Percentiles rank a stretch among this genome's conserved stretches.
phyloP scores from a whole-genome alignment of 2,888 invertebrate species.

The Hartigia nigra region DNA sequence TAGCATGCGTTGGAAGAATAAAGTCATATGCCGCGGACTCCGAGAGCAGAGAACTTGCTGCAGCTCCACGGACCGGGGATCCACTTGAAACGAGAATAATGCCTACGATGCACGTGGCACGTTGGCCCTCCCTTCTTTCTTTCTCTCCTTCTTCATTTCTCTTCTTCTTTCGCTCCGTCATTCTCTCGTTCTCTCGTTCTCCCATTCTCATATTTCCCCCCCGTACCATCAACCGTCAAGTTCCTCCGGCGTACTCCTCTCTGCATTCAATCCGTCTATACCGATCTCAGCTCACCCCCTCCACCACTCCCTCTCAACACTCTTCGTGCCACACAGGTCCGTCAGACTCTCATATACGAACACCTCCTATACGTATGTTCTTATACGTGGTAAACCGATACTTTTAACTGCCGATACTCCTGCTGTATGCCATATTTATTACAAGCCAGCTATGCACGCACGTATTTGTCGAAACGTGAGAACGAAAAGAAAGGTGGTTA shows the following conservation, averaged over 20 bases:
- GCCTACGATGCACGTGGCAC: slow-evolving; percentile 53
- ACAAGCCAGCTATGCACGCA: slow-evolving; percentile 32
- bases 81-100: slow-evolving; percentile 57
- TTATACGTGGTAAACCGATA: not conserved
- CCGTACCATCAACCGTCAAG: not conserved
- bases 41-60: slow-evolving; percentile 5
- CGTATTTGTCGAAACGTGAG: slow-evolving; percentile 42
- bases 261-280: not conserved
- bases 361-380: not conserved
- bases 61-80: slow-evolving; percentile 23
- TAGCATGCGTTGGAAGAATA: slow-evolving; percentile 44
- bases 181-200: slow-evolving; percentile 4
- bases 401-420: slow-evolving; percentile 17
- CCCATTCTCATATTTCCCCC: not conserved
- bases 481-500: slow-evolving; percentile 44
- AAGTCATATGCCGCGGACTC: slow-evolving; percentile 38
- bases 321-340: slow-evolving; percentile 30
- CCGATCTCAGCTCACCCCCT: slow-evolving; percentile 9
- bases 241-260: not conserved
- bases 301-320: slow-evolving; percentile 16
- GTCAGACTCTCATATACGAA: not conserved
- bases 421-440: slow-evolving; percentile 43
- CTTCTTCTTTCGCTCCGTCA: not conserved
- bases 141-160: not conserved
- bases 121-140: slow-evolving; percentile 18